Evolutionary conservation across 2,113 vertebrate species (phyloP), one percentile per base, ranked within the genome.

Genomic region (Cebidichthys violaceus): DNA sequence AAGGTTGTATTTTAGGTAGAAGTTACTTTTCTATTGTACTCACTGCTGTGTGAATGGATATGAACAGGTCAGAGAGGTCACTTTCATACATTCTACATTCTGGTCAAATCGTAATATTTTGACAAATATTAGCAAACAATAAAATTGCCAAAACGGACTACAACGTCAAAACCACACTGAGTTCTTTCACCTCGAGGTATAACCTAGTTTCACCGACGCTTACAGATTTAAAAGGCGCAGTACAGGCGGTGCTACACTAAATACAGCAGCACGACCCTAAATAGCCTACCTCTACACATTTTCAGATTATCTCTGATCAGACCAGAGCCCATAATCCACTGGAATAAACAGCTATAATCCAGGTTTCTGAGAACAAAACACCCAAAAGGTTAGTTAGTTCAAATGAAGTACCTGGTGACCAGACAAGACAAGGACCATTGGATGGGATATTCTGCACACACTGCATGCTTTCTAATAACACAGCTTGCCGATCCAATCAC

Each of bases 221-320:
- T 59, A n/a, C 6, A n/a, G 60, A 39, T 4, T 18, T 69, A 6
- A 54, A 54, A 55, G 65, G 67, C 61, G 43, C 61, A 70, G 83
- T 20, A 45, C 52, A 70, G 29, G 10, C 14, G 1, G 64, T 45
- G n/a, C 13, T 59, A 50, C 9, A 45, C 24, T 86, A 82, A 55
- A 55, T 69, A 52, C 11, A 0, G 27, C 69, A 39, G 41, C 47
- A 8, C 39, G 27, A 81, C 33, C 59, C n/a, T 86, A 77, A 89
- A 92, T 61, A 86, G 82, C 88, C 68, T 72, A 76, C 69, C 77
- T 83, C 70, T 72, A 85, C 84, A 90, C 73, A 86, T 90, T 90
- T 86, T 60, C 52, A 86, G 89, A 91, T 91, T 91, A 90, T 84
- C 79, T 81, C 75, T 69, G 79, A 87, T 89, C 75, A 64, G 70